These are phyloP conservation scores for Atethmia centrago DNA, from an alignment of 2,888 invertebrate species.

Conservation along the genomic window DNA sequence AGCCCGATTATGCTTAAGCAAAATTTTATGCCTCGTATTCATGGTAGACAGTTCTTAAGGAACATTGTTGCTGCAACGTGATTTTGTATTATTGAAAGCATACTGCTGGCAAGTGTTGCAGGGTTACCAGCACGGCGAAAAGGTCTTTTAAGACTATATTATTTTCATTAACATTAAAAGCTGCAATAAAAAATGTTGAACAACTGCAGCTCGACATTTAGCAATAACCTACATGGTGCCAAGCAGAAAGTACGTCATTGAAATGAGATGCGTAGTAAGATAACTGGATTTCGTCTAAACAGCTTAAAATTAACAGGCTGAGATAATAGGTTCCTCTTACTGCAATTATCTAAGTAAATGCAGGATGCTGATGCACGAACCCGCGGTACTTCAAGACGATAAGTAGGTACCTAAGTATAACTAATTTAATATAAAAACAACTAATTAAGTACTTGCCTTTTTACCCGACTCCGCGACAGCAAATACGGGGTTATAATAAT, in stretches of 20 bases:
- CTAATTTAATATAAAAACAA: not conserved
- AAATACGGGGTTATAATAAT: not conserved
- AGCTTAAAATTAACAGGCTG: not conserved
- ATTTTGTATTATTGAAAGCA: no score
- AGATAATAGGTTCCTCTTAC: not conserved
- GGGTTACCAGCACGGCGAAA: not conserved
- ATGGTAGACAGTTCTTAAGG: not conserved
- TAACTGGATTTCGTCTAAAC: not conserved
- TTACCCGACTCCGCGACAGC: no score
- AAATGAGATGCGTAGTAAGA: not conserved
- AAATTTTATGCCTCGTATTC: not conserved
- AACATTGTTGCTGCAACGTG: not conserved
- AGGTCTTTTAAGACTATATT: not conserved
- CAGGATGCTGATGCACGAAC: not conserved
- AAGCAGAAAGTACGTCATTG: not conserved
- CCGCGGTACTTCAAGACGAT: not conserved
- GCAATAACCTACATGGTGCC: not conserved
- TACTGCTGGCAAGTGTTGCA: not conserved
- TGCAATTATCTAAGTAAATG: not conserved
- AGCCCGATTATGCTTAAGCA: not conserved
- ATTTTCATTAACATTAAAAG: not conserved
- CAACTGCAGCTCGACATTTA: not conserved
- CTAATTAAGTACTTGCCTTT: not conserved
- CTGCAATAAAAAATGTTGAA: not conserved
- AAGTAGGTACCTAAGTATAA: not conserved